phyloP scores from a whole-genome alignment of 2,888 invertebrate genomes.

The Mesochorus sp. region DNA sequence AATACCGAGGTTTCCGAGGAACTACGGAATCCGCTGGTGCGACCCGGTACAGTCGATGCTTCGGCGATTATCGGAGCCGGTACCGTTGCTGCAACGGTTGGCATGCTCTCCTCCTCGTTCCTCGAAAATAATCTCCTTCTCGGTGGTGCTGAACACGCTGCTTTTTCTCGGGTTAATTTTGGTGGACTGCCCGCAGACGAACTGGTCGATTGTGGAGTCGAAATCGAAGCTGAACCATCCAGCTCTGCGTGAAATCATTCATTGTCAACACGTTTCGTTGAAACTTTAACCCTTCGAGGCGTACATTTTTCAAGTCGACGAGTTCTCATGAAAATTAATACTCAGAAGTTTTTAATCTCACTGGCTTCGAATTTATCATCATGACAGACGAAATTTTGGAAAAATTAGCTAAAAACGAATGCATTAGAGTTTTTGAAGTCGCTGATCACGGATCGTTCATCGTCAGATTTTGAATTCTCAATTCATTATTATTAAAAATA shows the following conservation, averaged over 20 bases:
- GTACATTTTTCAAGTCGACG: too few species aligned
- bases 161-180: conserved; percentile 82
- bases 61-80: conserved; percentile 71
- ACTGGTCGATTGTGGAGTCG: conserved; percentile 75
- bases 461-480: too few species aligned
- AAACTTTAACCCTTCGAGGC: too few species aligned
- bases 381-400: too few species aligned
- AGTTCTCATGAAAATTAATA: too few species aligned
- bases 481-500: too few species aligned
- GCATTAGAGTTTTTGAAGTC: too few species aligned
- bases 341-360: too few species aligned
- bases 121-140: conserved; percentile 85
- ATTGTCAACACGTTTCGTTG: background rate
- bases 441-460: too few species aligned
- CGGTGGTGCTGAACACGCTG: conserved; percentile 77
- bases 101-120: conserved; percentile 83
- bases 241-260: conserved; percentile 40
- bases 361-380: too few species aligned
- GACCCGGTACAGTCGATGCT: conserved; percentile 76
- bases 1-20: conserved; percentile 87
- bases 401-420: too few species aligned
- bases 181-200: conserved; percentile 81
- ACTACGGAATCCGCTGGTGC: conserved; percentile 83
- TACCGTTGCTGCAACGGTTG: conserved; percentile 67
- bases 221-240: conserved; percentile 74